Base-by-base conservation (phyloP, 2,797 vertebrate genomes). In the Peromyscus melanophrys region DNA sequence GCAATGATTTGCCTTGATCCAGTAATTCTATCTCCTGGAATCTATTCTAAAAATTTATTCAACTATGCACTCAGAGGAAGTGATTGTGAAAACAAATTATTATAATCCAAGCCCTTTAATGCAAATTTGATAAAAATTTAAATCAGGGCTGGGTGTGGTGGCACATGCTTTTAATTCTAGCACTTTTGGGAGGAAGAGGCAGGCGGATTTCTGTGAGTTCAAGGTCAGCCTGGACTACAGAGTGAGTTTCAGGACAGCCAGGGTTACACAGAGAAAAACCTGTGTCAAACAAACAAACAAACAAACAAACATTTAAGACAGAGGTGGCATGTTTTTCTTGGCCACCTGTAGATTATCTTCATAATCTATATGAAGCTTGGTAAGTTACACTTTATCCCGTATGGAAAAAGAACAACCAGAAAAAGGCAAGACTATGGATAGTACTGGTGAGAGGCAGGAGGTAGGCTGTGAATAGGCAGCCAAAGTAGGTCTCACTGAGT, bases 31-130 rank as follows among this genome's bases (percentile, higher is more conserved):
- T 21, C 55, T 86, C 37, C 86, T 91, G 21, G 37, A 96, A 88
- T 95, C 52, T 29, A 87, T 67, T 37, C 13, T 88, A 82, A 94
- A 80, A 40, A 75, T 67, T 59, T 83, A 86, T 80, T 90, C 6
- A 92, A 69, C 27, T 83, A 10, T 57, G 65, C 12, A 52, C 21
- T 92, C 43, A 94, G 90, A 65, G 71, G 25, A 93, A 69, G 34
- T 80, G 73, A 90, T 46, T 71, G 29, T 89, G 31, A 92, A 95
- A 93, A 85, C 63, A 93, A 95, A 49, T 89, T 80, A 92, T 89
- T 93, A 73, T 43, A 76, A 96, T 25, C 17, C 4, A 40, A 90
- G 52, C 40, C 55, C 81, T 80, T 87, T 95, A 67, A 71, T 52
- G 77, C 0, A 61, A 2, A 2, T 17, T 88, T 91, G 37, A 80